These are phyloP conservation scores for Drosophila peninsularis DNA, from an alignment of 2,888 invertebrate species.

Conservation along the genomic window DNA sequence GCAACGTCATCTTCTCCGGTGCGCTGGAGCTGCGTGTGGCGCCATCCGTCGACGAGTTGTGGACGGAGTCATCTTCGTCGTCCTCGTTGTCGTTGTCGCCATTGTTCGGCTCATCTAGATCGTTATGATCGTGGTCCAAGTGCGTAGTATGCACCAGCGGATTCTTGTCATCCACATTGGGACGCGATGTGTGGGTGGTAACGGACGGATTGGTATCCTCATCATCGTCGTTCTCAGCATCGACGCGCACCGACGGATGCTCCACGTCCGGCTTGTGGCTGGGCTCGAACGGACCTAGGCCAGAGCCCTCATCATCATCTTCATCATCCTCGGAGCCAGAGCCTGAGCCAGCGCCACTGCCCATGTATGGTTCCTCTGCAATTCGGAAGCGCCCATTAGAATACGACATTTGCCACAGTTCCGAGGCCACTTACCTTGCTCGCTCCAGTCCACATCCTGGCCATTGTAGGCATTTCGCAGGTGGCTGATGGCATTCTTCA, in stretches of 20 bases:
- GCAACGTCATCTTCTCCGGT: conserved; percentile 74
- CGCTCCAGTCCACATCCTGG: conserved; percentile 94
- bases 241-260: conserved; percentile 76
- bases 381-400: conserved; percentile 3
- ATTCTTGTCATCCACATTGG: conserved; percentile 70
- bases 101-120: conserved; percentile 60
- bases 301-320: conserved; percentile 83
- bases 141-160: conserved; percentile 63
- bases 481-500: conserved; percentile 91
- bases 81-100: conserved; percentile 24
- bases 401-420: too few species aligned
- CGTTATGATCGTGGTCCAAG: conserved; percentile 65
- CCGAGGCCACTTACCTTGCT: conserved; percentile 85
- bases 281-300: conserved; percentile 80
- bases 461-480: conserved; percentile 96
- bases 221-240: conserved; percentile 80
- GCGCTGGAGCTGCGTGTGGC: conserved; percentile 63
- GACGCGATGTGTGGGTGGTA: conserved; percentile 76
- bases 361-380: conserved; percentile 87
- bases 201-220: conserved; percentile 68
- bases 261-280: conserved; percentile 81
- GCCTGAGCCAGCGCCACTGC: conserved; percentile 90
- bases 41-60: conserved; percentile 49
- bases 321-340: conserved; percentile 86
- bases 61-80: conserved; percentile 41